These are phyloP conservation scores for Girardinus metallicus DNA, from an alignment of 2,797 vertebrate genomes.

Conservation along the genomic window DNA sequence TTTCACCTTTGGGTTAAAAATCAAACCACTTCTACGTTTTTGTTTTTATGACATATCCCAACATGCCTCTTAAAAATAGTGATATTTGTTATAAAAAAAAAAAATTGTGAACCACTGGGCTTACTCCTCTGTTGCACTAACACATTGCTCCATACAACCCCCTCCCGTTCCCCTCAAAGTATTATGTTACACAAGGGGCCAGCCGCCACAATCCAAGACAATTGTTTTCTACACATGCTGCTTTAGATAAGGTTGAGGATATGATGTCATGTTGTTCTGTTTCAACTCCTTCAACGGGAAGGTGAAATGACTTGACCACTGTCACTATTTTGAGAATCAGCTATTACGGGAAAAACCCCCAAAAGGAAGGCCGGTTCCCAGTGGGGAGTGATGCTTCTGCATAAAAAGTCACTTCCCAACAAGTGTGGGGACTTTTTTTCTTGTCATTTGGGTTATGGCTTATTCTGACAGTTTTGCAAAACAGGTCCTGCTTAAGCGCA, in stretches of 20 bases:
- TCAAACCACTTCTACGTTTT: background rate
- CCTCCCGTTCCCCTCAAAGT: slow-evolving; percentile 9
- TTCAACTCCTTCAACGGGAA: slow-evolving; percentile 44
- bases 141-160: slow-evolving; percentile 30
- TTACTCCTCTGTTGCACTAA: slow-evolving; percentile 22
- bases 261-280: slow-evolving; percentile 62
- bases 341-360: slow-evolving; percentile 18
- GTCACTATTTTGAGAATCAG: slow-evolving; percentile 27
- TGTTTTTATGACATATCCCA: background rate
- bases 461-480: background rate
- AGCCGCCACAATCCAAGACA: slow-evolving; percentile 58
- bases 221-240: slow-evolving; percentile 71
- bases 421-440: background rate
- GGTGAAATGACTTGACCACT: slow-evolving; percentile 27
- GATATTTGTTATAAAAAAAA: background rate
- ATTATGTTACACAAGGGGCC: slow-evolving; percentile 59
- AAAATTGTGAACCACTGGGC: background rate
- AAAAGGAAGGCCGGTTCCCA: slow-evolving; percentile 9
- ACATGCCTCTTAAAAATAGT: background rate
- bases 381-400: slow-evolving; percentile 5
- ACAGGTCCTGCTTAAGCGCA: background rate
- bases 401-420: background rate
- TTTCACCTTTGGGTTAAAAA: background rate
- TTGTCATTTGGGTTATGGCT: background rate
- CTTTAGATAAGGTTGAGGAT: slow-evolving; percentile 66